phyloP scores from a whole-genome alignment of 2,888 invertebrate genomes.

The Chaetoderma sp. region DNA sequence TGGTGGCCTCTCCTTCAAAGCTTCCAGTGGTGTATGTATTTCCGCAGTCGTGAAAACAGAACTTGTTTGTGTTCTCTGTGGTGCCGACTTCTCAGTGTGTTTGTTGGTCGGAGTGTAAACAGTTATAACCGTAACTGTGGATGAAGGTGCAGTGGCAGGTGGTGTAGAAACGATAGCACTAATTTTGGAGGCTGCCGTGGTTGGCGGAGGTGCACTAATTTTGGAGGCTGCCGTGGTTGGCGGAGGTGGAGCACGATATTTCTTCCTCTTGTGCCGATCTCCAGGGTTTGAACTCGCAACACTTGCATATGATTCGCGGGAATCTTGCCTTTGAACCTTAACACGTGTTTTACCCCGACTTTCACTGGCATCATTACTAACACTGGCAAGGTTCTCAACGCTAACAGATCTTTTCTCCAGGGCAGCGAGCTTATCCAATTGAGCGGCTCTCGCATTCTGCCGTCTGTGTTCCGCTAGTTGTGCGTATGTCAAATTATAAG shows the following conservation, averaged over 20 bases:
- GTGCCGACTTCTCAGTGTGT: neutral
- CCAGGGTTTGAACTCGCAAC: neutral
- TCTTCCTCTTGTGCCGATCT: conserved; percentile 49
- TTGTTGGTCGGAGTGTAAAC: too few species aligned
- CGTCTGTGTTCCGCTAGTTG: conserved; percentile 57
- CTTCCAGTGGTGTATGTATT: neutral
- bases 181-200: too few species aligned
- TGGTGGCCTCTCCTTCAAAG: too few species aligned
- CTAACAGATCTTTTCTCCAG: conserved; percentile 37
- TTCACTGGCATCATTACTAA: neutral
- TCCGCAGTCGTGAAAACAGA: neutral
- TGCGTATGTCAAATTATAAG: conserved; percentile 56
- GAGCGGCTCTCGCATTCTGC: conserved; percentile 33
- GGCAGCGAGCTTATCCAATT: conserved; percentile 45
- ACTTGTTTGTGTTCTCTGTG: neutral
- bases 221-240: conserved; percentile 22
- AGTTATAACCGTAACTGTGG: too few species aligned
- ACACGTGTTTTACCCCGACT: too few species aligned
- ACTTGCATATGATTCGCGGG: neutral
- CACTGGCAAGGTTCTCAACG: neutral
- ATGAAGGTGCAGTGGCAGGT: neutral
- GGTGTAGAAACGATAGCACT: neutral
- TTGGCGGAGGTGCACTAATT: neutral
- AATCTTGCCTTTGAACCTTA: neutral
- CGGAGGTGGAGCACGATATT: conserved; percentile 54